phyloP scores from a whole-genome alignment of 2,797 vertebrate genomes.

The Hyperoplus immaculatus region DNA sequence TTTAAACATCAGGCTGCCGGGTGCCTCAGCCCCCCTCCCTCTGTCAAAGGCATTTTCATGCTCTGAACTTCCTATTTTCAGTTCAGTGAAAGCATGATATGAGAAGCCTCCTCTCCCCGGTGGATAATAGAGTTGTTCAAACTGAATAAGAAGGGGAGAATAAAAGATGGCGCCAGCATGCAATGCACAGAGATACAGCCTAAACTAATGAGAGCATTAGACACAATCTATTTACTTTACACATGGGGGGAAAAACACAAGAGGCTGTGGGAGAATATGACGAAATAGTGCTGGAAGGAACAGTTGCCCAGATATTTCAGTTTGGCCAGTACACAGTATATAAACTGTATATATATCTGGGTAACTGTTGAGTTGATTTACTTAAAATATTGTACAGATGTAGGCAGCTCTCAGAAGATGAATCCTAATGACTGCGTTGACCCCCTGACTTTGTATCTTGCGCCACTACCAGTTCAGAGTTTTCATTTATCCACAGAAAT shows the following conservation, averaged over 20 bases:
- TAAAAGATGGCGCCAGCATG: conserved; percentile 48
- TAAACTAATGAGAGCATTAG: conserved; percentile 63
- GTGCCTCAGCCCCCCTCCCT: conserved; percentile 16
- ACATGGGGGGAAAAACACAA: conserved; percentile 30
- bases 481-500: neutral
- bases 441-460: neutral
- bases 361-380: neutral
- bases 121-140: conserved; percentile 62
- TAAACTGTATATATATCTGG: neutral
- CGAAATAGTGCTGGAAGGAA: neutral
- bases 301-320: too few relatives aligned
- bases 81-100: conserved; percentile 66
- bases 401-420: too few relatives aligned
- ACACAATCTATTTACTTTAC: conserved; percentile 55
- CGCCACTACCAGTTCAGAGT: neutral
- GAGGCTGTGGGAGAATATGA: conserved; percentile 24
- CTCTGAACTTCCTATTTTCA: conserved; percentile 71
- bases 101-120: conserved; percentile 52
- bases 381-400: neutral
- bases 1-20: conserved; percentile 55
- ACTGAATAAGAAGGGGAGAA: conserved; percentile 62
- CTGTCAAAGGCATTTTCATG: conserved; percentile 62
- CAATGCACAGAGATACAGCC: conserved; percentile 20
- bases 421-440: neutral
- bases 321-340: too few relatives aligned